phyloP scores from a whole-genome alignment of 2,888 invertebrate species.

The Drosophila mettleri region DNA sequence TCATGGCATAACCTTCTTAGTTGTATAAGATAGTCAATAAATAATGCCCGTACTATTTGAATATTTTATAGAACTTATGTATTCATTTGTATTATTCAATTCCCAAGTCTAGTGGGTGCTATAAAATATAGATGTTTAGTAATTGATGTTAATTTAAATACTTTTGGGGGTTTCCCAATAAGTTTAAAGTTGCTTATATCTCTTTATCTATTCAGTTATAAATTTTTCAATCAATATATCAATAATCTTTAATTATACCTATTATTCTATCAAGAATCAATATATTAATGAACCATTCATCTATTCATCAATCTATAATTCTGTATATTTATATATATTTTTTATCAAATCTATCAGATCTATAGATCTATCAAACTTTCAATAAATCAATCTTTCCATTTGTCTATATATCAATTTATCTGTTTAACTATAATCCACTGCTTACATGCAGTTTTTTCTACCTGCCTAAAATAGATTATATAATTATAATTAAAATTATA shows the following conservation, averaged over 20 bases:
- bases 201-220: too few species aligned
- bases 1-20: neutral
- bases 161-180: too few species aligned
- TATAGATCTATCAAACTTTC: neutral
- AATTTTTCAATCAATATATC: too few species aligned
- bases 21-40: neutral
- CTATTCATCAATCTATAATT: neutral
- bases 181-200: too few species aligned
- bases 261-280: too few species aligned
- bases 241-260: too few species aligned
- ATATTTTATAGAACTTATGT: neutral
- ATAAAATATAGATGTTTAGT: neutral
- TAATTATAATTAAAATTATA: too few species aligned
- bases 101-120: neutral
- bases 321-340: neutral
- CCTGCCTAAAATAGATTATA: too few species aligned
- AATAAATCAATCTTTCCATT: neutral
- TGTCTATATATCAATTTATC: neutral
- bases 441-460: too few species aligned
- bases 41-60: conserved; percentile 7
- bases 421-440: too few species aligned
- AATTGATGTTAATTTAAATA: neutral
- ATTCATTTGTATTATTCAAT: neutral
- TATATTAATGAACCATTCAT: neutral
- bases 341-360: too few species aligned